A percentile compares a stretch with the other conserved stretches of the same genome.
Evolutionary conservation across 2,888 invertebrate species (phyloP).

Genomic region (Zygothrica quintamaculata): DNA sequence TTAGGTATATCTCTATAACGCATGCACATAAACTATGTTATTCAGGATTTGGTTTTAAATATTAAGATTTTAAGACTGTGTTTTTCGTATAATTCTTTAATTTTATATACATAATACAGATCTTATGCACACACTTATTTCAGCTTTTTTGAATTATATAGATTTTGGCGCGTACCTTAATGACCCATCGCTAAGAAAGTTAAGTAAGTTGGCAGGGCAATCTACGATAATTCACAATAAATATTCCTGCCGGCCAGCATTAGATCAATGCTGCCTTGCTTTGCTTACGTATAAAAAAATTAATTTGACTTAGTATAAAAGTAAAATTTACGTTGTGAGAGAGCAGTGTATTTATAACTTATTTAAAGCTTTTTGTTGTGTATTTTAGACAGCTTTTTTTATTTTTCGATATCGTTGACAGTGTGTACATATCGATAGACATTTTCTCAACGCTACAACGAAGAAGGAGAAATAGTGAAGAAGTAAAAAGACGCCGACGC

Average conservation of each 20-base stretch:
- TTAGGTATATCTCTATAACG: too few species aligned
- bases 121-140: too few species aligned
- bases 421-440: conserved; percentile 37
- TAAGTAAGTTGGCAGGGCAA: conserved; percentile 22
- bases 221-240: background rate
- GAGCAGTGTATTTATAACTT: background rate
- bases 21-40: too few species aligned
- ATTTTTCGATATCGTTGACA: conserved; percentile 3
- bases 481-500: conserved; percentile 47
- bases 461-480: conserved; percentile 27
- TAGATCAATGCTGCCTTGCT: conserved; percentile 4
- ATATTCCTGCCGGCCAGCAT: conserved; percentile 38
- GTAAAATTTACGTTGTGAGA: background rate
- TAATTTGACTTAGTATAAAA: background rate
- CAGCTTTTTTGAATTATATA: too few species aligned
- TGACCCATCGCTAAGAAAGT: conserved; percentile 13
- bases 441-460: conserved; percentile 18
- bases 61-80: too few species aligned
- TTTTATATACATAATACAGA: too few species aligned
- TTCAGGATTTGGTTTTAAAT: too few species aligned
- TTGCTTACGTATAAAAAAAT: conserved; percentile 1
- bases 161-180: too few species aligned
- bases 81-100: too few species aligned
- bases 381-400: background rate
- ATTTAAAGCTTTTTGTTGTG: background rate